Conservation (phyloP, 2,888 invertebrate genomes). For the Orchesellides sinensis region DNA sequence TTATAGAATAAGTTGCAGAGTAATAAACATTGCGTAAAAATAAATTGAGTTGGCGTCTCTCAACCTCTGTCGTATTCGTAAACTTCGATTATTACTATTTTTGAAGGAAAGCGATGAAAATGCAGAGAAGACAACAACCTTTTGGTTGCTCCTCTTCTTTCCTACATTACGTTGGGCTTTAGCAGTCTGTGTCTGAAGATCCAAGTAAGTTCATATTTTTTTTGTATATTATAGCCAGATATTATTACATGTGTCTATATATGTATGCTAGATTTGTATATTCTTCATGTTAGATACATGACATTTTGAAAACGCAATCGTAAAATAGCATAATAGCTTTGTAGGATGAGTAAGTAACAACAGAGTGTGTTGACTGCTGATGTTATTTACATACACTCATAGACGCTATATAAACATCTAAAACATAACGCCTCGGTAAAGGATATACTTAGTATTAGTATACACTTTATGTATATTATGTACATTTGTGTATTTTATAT, state of each 20-base stretch:
- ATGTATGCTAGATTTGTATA: too few species aligned
- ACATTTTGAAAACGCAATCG: background rate
- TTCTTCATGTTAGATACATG: too few species aligned
- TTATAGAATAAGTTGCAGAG: too few species aligned
- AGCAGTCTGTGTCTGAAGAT: conserved; percentile 7
- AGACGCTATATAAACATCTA: background rate
- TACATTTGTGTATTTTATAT: background rate
- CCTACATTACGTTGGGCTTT: background rate
- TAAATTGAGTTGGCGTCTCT: conserved; percentile 2
- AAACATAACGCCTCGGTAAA: too few species aligned
- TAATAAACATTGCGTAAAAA: background rate
- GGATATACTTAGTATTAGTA: too few species aligned
- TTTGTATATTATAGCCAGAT: background rate
- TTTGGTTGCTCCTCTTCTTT: conserved; percentile 16
- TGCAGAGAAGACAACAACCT: conserved; percentile 46
- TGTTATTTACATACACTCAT: background rate
- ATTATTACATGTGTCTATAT: background rate
- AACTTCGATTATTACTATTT: conserved; percentile 1
- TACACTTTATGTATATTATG: background rate
- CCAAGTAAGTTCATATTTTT: background rate
- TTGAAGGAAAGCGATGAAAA: background rate
- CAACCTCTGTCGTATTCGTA: background rate
- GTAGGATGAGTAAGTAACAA: background rate
- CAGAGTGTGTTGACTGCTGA: conserved; percentile 20
- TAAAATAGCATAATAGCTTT: background rate